Conservation (phyloP, 2,888 invertebrate genomes). For the Pyrrhia umbra region DNA sequence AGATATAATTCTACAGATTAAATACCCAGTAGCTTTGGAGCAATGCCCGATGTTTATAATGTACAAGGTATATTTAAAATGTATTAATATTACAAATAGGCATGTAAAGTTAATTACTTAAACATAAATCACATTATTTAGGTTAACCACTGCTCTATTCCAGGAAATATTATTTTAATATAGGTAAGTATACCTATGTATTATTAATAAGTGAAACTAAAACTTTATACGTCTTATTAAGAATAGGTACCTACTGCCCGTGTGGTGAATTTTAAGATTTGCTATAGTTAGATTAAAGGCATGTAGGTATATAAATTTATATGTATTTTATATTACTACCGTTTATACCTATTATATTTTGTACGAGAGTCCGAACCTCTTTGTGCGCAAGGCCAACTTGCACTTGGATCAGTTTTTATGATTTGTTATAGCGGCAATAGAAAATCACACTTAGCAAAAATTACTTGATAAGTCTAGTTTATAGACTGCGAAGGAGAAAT, state of each 20-base stretch:
- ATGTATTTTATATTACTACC: too few relatives aligned
- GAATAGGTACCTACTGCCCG: background rate
- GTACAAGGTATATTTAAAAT: conserved; percentile 51
- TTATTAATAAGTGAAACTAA: background rate
- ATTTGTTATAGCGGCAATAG: too few relatives aligned
- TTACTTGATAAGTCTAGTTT: too few relatives aligned
- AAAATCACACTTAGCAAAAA: too few relatives aligned
- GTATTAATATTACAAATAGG: conserved; percentile 48
- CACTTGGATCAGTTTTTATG: too few relatives aligned
- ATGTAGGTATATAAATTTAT: too few relatives aligned
- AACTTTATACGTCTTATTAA: background rate
- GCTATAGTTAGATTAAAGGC: background rate
- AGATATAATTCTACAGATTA: conserved; percentile 55
- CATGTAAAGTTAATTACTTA: conserved; percentile 10
- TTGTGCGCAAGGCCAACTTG: too few relatives aligned
- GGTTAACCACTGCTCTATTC: background rate
- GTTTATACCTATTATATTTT: too few relatives aligned
- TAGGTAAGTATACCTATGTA: background rate
- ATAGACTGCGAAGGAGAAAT: too few relatives aligned
- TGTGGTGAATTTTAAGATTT: background rate
- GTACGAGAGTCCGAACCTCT: too few relatives aligned
- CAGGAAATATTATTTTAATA: background rate
- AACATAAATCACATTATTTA: conserved; percentile 12
- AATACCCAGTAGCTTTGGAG: conserved; percentile 52
- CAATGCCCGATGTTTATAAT: conserved; percentile 51